Evolutionary conservation across 2,797 vertebrate genomes (phyloP).

Genomic region (Tapera naevia): DNA sequence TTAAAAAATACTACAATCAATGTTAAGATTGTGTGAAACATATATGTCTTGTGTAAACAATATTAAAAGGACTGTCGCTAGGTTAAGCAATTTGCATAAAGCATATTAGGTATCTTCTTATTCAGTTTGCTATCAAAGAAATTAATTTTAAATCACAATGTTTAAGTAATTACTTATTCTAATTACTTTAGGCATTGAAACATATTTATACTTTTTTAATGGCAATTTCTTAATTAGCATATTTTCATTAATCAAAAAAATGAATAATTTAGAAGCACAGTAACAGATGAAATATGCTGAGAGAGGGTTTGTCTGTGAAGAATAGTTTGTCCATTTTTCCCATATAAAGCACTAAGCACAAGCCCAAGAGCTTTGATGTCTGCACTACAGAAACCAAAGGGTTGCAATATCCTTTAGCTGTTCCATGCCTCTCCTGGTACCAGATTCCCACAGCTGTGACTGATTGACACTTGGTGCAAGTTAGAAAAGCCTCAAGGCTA

Average conservation of each 20-base stretch:
- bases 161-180: slow-evolving; percentile 88
- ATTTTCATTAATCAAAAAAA: slow-evolving; percentile 90
- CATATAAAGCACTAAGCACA: neutral
- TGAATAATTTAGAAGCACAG: slow-evolving; percentile 86
- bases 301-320: slow-evolving; percentile 42
- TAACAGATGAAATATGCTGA: slow-evolving; percentile 82
- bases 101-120: slow-evolving; percentile 37
- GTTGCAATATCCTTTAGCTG: neutral
- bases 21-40: neutral
- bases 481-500: neutral
- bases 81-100: slow-evolving; percentile 18
- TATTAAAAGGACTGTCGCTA: slow-evolving; percentile 14
- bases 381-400: neutral
- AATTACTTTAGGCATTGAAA: slow-evolving; percentile 86
- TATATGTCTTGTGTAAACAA: slow-evolving; percentile 31
- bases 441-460: neutral
- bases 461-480: neutral
- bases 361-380: neutral
- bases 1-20: neutral
- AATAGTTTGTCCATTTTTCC: slow-evolving; percentile 7
- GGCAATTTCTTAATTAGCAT: slow-evolving; percentile 87
- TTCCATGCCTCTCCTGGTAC: neutral
- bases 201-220: slow-evolving; percentile 84
- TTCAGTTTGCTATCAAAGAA: slow-evolving; percentile 44
- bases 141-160: slow-evolving; percentile 84